Percentiles rank a stretch among this genome's conserved stretches.
phyloP scores from a whole-genome alignment of 2,888 invertebrate genomes.

The Acleris sparsana region DNA sequence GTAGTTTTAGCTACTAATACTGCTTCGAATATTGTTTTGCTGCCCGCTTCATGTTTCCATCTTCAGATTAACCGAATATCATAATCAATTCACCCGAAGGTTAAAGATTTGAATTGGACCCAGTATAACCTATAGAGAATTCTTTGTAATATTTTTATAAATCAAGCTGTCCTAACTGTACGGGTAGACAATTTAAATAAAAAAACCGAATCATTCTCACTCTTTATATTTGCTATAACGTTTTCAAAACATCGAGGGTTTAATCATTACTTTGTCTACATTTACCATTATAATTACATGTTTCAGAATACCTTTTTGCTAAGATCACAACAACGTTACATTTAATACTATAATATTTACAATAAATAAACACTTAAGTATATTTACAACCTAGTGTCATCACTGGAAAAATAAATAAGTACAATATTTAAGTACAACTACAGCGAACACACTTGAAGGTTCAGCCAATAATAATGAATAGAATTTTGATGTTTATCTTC shows the following conservation, averaged over 20 bases:
- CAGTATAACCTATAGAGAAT: too few relatives aligned
- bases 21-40: too few relatives aligned
- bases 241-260: conserved; percentile 64
- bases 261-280: conserved; percentile 54
- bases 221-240: conserved; percentile 69
- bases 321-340: conserved; percentile 74
- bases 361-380: conserved; percentile 66
- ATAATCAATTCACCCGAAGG: too few relatives aligned
- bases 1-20: too few relatives aligned
- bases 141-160: too few relatives aligned
- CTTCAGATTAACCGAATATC: too few relatives aligned
- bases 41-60: too few relatives aligned
- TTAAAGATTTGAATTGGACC: too few relatives aligned
- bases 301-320: conserved; percentile 53
- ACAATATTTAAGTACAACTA: conserved; percentile 43
- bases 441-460: conserved; percentile 24
- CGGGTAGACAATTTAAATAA: conserved; percentile 21
- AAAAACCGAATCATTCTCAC: conserved; percentile 58
- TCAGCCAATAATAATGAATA: conserved; percentile 21
- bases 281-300: conserved; percentile 47
- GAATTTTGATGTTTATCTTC: conserved; percentile 36
- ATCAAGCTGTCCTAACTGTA: too few relatives aligned
- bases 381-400: conserved; percentile 71
- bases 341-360: conserved; percentile 65
- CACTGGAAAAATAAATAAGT: conserved; percentile 50